Evolutionary conservation across 2,797 vertebrate species (phyloP), one percentile per base, ranked within the genome.

Genomic region (Rhinella marina): DNA sequence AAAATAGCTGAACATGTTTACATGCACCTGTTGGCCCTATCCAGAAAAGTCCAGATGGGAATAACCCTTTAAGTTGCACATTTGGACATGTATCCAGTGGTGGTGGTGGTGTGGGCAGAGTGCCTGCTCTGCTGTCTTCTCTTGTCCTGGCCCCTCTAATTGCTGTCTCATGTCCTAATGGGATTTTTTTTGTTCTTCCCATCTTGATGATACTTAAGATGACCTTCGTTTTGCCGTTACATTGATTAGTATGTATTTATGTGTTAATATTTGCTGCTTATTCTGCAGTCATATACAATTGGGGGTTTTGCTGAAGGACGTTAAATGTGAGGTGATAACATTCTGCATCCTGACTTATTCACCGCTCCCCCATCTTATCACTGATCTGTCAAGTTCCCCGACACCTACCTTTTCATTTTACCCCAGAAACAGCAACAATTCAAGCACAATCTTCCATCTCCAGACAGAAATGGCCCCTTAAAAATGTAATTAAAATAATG

Each of bases 231-330:
- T 64, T 75, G 70, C 59, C n/a, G 21, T 23, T 82, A 52, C 13
- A 7, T 72, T 19, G 68, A 27, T 7, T 21, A 8, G 25, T 16
- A 7, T 32, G 27, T 68, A 1, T 2, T 8, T n/a, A 9, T 62
- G 62, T 6, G 16, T 64, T 64, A 9, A 25, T 29, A 27, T 41
- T 41, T 0, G 41, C 41, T 41, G 41, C n/a, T 41, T 2, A 41
- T 5, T 82, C 91, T 90, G 82, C 57, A 87, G 92, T 88, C 89
- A 91, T 90, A 91, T 92, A 92, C 93, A 90, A 92, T 88, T 50
- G 92, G 92, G 93, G 93, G 93, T 94, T 95, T 94, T 94, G 92
- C 94, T 93, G 94, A 95, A 94, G 95, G 93, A 93, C 93, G 92
- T 93, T 94, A 93, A 91, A 92, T 94, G 89, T 84, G 92, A 94